Evolutionary conservation across 2,888 invertebrate species (phyloP), one percentile per base, ranked within the genome.

Genomic region (Gortyna flavago): DNA sequence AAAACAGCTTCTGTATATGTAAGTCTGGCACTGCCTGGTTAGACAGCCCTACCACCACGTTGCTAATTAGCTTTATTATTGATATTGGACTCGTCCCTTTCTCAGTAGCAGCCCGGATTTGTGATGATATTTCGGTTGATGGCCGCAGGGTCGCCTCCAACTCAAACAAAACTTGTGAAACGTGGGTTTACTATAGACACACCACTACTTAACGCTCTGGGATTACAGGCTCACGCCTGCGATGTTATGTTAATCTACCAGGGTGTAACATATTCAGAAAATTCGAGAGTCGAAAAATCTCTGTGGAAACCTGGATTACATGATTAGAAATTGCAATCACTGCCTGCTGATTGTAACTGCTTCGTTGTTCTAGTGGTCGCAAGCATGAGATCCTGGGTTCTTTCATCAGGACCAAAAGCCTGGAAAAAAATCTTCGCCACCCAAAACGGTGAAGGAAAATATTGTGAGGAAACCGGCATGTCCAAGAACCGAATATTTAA

Each of bases 51-150:
- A 74, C 35, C 44, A 44, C 9, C 13, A 6, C 6, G 9, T 9
- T 21, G 21, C n/a, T 75, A 74, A 57, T 74, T 76, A 41, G 6
- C 18, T 51, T 18, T n/a, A 54, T 51, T 51, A 48, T 25, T 51
- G 9, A 54, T 54, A 25, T 54, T 54, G 25, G 25, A 4, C 0
- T 54, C 1, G 54, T 54, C 25, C 54, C 54, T 3, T 25, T 54
- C 25, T 54, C 54, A 54, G 25, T 9, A 54, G 25, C 3, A 11
- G 9, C 54, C 25, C 25, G 11, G 4, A 54, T n/a, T 54, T 11
- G 11, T 54, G 54, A n/a, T n/a, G n/a, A n/a, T n/a, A n/a, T n/a
- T 3, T 7, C 11, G 25, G 54, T 25, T 54, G 11, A 11, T n/a
- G 11, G 11, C 54, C 3, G 4, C 54, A 11, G 54, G 11, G 11